Evolutionary conservation across 2,113 vertebrate species (phyloP), one percentile per base, ranked within the genome.

Genomic region (Himantopus leucocephalus): DNA sequence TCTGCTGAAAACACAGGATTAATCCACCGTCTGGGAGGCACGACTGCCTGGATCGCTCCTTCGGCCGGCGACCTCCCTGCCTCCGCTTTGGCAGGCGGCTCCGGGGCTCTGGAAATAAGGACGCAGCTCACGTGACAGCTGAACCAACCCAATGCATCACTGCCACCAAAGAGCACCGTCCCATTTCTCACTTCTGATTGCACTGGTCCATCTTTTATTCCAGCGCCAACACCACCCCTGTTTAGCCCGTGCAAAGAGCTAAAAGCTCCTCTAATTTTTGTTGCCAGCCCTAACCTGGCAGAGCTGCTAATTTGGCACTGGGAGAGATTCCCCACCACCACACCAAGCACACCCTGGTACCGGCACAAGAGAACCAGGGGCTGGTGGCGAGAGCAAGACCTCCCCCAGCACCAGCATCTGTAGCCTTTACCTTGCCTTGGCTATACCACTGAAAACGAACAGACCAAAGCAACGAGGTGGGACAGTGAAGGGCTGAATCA

Each of bases 151-250:
- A 74, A 3, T 1, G 27, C 37, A 43, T 9, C 55, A 20, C 2
- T 20, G 55, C 55, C 71, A 50, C 39, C 22, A 5, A 66, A 39
- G 22, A 58, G 22, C 80, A 41, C 24, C 8, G 6, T 5, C 55
- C 58, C 24, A 6, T 22, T 20, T 71, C 56, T 43, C 67, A 43
- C 35, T 34, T 39, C 47, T 12, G 30, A 63, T 0, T 23, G n/a
- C 66, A 21, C 22, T 9, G 11, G 19, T n/a, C 56, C 60, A 43
- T 55, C 45, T 59, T 82, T 18, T 13, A 74, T 22, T 27, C 72
- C 80, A 39, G 53, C 1, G 0, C 19, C 1, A 1, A 37, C 7
- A 50, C 9, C 34, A 20, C 11, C 10, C 14, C 22, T 0, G 0
- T 47, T 62, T 5, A 47, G 43, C 47, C 34, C 4, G 5, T 34